phyloP scores from a whole-genome alignment of 2,113 vertebrate genomes.

The Cebidichthys violaceus region DNA sequence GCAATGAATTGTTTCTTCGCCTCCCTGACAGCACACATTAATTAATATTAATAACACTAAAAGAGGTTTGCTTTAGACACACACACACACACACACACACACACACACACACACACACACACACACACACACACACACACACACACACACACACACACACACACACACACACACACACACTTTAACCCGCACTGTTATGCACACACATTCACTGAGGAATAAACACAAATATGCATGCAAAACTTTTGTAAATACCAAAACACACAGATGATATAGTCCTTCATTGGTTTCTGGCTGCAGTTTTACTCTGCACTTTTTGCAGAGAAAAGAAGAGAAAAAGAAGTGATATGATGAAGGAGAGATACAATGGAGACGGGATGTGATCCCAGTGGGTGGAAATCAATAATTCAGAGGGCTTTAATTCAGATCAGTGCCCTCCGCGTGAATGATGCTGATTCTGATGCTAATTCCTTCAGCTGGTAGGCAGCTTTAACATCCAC shows the following conservation, averaged over 20 bases:
- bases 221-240: not conserved
- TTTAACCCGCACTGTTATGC: not conserved
- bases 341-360: not conserved
- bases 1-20: slow-evolving; percentile 78
- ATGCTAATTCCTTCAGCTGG: slow-evolving; percentile 72
- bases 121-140: not conserved
- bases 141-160: slow-evolving; percentile 2
- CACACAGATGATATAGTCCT: slow-evolving; percentile 2
- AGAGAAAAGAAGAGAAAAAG: not conserved
- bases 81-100: not conserved
- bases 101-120: not conserved
- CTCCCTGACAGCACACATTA: slow-evolving; percentile 75
- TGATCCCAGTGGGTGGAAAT: slow-evolving; percentile 66
- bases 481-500: slow-evolving; percentile 57
- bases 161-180: not conserved
- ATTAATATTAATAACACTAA: slow-evolving; percentile 82
- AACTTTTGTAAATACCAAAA: not conserved
- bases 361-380: slow-evolving; percentile 16
- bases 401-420: slow-evolving; percentile 79
- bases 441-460: slow-evolving; percentile 49
- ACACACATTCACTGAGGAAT: not conserved
- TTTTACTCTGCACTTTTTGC: slow-evolving; percentile 21
- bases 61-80: slow-evolving; percentile 56
- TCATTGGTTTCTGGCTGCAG: slow-evolving; percentile 17
- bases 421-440: slow-evolving; percentile 72